Evolutionary conservation across 92 coral and sea anemone species (phyloP).

Genomic region (Epizoanthus scotinus): DNA sequence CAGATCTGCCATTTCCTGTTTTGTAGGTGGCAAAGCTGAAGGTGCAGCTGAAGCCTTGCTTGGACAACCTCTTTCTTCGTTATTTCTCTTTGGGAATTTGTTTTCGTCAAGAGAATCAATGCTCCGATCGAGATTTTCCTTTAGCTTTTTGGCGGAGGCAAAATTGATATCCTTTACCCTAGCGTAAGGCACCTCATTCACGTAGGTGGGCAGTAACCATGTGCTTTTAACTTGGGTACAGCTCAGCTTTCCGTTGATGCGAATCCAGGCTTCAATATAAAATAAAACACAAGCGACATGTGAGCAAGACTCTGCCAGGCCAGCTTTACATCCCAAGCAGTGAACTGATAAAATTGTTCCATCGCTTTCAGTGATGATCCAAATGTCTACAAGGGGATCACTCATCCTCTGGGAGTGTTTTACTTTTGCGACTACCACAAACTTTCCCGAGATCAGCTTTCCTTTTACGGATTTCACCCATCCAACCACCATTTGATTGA

Average conservation of each 20-base stretch:
- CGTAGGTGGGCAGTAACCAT: conserved; percentile 46
- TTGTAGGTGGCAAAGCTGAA: conserved; percentile 35
- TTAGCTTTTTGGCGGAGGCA: conserved; percentile 49
- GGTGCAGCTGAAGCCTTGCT: too few species aligned
- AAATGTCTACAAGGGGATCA: conserved; percentile 32
- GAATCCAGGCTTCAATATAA: conserved; percentile 24
- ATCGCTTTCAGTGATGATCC: conserved; percentile 28
- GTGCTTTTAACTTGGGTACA: conserved; percentile 42
- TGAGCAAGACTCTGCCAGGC: conserved; percentile 23
- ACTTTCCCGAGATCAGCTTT: conserved; percentile 1
- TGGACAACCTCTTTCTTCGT: too few species aligned
- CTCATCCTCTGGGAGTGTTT: conserved; percentile 49
- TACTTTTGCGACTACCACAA: conserved; percentile 34
- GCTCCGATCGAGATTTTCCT: conserved; percentile 50
- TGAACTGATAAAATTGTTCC: conserved; percentile 14
- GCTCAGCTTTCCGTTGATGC: conserved; percentile 32
- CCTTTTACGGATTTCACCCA: conserved; percentile 16
- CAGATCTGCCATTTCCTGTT: conserved; percentile 39
- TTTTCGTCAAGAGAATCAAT: conserved; percentile 35
- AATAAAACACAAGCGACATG: conserved; percentile 27
- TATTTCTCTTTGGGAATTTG: too few species aligned
- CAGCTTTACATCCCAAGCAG: conserved; percentile 42
- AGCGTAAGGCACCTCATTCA: conserved; percentile 45
- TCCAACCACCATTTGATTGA: conserved; percentile 30
- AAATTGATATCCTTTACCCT: conserved; percentile 39